These are phyloP conservation scores for Hyposoter didymator DNA, from an alignment of 2,888 invertebrate genomes.

Conservation along the genomic window DNA sequence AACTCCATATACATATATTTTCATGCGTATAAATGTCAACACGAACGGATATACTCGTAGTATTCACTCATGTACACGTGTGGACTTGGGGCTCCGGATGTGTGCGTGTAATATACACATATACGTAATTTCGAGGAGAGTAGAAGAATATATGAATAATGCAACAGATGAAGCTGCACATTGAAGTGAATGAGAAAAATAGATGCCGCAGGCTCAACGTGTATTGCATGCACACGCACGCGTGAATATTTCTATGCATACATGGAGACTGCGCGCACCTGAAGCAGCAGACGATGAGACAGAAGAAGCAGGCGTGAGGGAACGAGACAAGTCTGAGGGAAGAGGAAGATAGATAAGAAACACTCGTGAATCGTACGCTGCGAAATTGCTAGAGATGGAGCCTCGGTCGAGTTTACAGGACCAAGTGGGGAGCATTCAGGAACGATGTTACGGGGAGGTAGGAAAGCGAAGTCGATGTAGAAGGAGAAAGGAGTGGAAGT, in stretches of 20 bases:
- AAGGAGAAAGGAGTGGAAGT: conserved; percentile 18
- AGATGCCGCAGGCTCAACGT: conserved; percentile 48
- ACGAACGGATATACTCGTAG: not conserved
- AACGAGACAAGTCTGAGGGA: not conserved
- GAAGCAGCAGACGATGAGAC: conserved; percentile 14
- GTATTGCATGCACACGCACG: not conserved
- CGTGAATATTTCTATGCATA: not conserved
- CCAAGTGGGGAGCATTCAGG: conserved; percentile 20
- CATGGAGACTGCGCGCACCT: conserved; percentile 44
- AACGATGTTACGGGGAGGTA: conserved; percentile 36
- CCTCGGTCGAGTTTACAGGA: conserved; percentile 15
- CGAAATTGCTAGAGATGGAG: conserved; percentile 15
- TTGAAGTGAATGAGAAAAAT: conserved; percentile 62
- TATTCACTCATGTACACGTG: not conserved
- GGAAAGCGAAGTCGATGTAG: conserved; percentile 35
- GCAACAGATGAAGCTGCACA: conserved; percentile 65
- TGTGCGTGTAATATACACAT: not conserved
- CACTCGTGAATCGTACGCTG: conserved; percentile 46
- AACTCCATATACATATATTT: conserved; percentile 59
- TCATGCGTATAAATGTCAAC: conserved; percentile 7
- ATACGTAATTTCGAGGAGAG: conserved; percentile 51
- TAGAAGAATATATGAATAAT: conserved; percentile 64
- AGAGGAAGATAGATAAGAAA: conserved; percentile 28
- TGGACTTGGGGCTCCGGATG: not conserved
- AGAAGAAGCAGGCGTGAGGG: not conserved